Evolutionary conservation across 1,140 invertebrate species (phyloP).

Genomic region (Diabrotica virgifera): DNA sequence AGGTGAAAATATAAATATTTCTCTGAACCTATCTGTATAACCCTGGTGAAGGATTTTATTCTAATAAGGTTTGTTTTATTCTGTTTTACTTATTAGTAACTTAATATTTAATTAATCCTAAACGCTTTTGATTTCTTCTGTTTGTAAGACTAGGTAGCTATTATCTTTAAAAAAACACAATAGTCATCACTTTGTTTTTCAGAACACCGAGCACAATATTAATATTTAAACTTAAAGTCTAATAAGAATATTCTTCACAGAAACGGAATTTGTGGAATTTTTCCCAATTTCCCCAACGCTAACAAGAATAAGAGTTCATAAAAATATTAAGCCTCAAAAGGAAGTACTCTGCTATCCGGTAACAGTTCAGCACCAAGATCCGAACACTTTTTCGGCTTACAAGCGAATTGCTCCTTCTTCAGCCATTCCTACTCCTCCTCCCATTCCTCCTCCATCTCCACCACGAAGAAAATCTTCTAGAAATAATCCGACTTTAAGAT

Average conservation of each 20-base stretch:
- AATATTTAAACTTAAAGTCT: constrained; percentile 8
- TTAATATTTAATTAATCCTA: neutral
- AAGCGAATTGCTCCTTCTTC: constrained; percentile 55
- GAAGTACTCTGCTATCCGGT: constrained; percentile 55
- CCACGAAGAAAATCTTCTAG: constrained; percentile 70
- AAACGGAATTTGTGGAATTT: constrained; percentile 64
- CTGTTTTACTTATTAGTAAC: constrained; percentile 1
- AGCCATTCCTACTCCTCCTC: constrained; percentile 31
- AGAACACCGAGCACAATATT: constrained; percentile 15
- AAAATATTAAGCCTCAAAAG: constrained; percentile 48
- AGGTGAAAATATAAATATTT: too few species aligned
- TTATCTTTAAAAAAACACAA: constrained; percentile 1
- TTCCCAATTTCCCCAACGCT: constrained; percentile 76
- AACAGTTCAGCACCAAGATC: constrained; percentile 46
- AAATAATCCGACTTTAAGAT: constrained; percentile 64
- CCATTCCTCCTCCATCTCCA: constrained; percentile 59
- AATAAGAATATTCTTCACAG: constrained; percentile 26
- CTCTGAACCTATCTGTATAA: neutral
- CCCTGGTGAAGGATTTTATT: constrained; percentile 8
- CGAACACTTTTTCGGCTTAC: constrained; percentile 51
- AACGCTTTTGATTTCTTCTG: neutral
- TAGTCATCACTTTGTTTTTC: constrained; percentile 6
- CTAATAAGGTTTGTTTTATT: constrained; percentile 16
- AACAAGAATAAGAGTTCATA: constrained; percentile 74
- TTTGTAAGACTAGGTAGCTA: neutral